Evolutionary conservation across 1,140 invertebrate species (phyloP).

Genomic region (Acarapis woodi): DNA sequence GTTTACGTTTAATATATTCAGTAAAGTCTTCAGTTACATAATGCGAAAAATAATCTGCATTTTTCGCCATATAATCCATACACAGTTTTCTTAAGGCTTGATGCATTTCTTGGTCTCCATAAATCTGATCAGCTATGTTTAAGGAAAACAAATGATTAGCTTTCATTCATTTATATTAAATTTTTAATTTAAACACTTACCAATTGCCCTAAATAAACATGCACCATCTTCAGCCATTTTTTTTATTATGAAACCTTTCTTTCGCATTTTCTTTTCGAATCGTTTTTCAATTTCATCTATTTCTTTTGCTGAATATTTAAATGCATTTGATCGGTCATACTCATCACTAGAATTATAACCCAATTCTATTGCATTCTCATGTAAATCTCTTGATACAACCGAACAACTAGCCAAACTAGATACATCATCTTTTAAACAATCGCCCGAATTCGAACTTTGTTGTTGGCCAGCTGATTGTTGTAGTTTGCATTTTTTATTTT

Average conservation of each 20-base stretch:
- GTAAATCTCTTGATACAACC: too few relatives aligned
- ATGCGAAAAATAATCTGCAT: constrained; percentile 66
- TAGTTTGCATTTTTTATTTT: too few relatives aligned
- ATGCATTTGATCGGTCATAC: neutral
- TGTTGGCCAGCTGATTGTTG: too few relatives aligned
- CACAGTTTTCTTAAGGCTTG: constrained; percentile 47
- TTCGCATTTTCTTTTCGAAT: constrained; percentile 39
- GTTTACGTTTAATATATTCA: constrained; percentile 48
- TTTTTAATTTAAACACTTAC: constrained; percentile 15
- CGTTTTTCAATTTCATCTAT: constrained; percentile 20
- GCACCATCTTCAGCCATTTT: constrained; percentile 74
- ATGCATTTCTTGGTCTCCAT: constrained; percentile 79
- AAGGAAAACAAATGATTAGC: constrained; percentile 4
- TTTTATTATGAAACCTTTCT: constrained; percentile 49
- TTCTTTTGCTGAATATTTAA: constrained; percentile 1
- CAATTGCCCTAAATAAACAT: constrained; percentile 59
- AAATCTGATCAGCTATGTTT: constrained; percentile 48
- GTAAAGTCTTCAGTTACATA: constrained; percentile 77
- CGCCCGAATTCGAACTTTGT: too few relatives aligned
- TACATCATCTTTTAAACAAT: too few relatives aligned
- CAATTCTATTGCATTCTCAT: too few relatives aligned
- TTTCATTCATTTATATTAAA: too few relatives aligned
- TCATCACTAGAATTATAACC: constrained; percentile 3
- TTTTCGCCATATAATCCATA: constrained; percentile 70
- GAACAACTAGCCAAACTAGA: too few relatives aligned